Conservation (phyloP, 2,113 vertebrate genomes). For the Melanotaenia duboulayi region DNA sequence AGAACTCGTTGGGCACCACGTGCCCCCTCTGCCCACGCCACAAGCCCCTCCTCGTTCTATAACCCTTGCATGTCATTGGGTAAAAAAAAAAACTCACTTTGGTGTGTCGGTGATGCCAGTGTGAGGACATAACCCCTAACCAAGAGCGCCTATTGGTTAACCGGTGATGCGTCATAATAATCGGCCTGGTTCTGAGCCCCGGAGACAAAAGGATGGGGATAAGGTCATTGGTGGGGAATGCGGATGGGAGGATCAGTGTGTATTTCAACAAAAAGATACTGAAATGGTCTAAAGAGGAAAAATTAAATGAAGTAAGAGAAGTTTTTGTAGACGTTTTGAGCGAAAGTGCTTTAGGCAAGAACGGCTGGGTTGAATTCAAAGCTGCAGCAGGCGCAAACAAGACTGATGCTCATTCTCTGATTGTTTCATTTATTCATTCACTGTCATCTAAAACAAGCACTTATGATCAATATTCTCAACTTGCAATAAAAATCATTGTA, state of each 20-base stretch:
- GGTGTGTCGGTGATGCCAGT: conserved; percentile 31
- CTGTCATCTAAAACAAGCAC: neutral
- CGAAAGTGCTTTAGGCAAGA: neutral
- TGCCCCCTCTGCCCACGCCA: conserved; percentile 43
- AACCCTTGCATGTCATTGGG: conserved; percentile 56
- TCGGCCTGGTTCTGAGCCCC: conserved; percentile 50
- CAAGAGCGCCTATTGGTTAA: conserved; percentile 63
- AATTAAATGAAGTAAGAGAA: neutral
- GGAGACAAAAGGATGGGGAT: conserved; percentile 55
- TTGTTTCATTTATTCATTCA: neutral
- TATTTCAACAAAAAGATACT: neutral
- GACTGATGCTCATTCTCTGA: neutral
- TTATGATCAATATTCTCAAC: neutral
- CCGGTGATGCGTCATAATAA: conserved; percentile 58
- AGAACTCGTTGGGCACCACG: conserved; percentile 67
- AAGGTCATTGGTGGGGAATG: conserved; percentile 36
- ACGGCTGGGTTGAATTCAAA: conserved; percentile 14
- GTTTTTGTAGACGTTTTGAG: neutral
- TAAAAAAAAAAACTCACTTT: conserved; percentile 50
- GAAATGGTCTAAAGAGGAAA: neutral
- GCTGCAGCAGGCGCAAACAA: conserved; percentile 15
- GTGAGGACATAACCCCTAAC: conserved; percentile 30
- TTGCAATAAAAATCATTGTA: neutral
- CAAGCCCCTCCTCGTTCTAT: conserved; percentile 37
- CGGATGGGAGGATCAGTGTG: conserved; percentile 18